A percentile compares a stretch with the other conserved stretches of the same genome.
Conservation (phyloP, 2,113 vertebrate species). For the Chaetodon trifascialis region DNA sequence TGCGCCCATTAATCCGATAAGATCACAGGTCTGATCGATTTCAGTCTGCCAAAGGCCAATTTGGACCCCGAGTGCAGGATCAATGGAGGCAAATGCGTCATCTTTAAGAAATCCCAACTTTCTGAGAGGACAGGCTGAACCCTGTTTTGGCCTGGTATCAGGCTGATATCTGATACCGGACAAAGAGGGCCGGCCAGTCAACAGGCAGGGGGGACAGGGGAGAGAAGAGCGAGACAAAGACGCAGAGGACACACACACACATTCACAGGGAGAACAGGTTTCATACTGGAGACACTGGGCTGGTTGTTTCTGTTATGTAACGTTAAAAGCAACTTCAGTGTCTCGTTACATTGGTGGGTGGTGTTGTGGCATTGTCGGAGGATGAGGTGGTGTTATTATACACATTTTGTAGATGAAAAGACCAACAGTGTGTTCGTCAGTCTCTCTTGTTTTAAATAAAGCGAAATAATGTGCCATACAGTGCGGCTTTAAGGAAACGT, state of each 20-base stretch:
- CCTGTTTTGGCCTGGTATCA: slow-evolving; percentile 21
- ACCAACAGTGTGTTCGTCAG: background rate
- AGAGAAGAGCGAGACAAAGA: slow-evolving; percentile 28
- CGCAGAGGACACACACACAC: slow-evolving; percentile 10
- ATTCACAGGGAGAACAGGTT: slow-evolving; percentile 17
- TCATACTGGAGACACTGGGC: slow-evolving; percentile 42
- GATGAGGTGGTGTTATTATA: background rate
- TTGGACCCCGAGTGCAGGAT: background rate
- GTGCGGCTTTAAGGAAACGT: too few species aligned
- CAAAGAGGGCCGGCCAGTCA: slow-evolving; percentile 41
- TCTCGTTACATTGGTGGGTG: slow-evolving; percentile 42
- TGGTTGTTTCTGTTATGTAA: slow-evolving; percentile 55
- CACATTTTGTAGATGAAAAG: slow-evolving; percentile 3
- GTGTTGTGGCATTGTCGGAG: slow-evolving; percentile 44
- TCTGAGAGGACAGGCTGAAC: slow-evolving; percentile 17
- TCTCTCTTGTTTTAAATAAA: background rate
- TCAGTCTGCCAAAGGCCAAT: slow-evolving; percentile 17
- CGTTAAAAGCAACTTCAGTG: slow-evolving; percentile 43
- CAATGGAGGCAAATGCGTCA: slow-evolving; percentile 23
- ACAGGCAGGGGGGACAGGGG: slow-evolving; percentile 16
- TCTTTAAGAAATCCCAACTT: slow-evolving; percentile 5
- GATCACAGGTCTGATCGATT: slow-evolving; percentile 32
- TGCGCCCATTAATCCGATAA: slow-evolving; percentile 32
- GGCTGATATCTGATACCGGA: slow-evolving; percentile 44
- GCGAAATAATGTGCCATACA: background rate